Percentiles rank a stretch among this genome's conserved stretches.
Conservation (phyloP, 1,140 invertebrate genomes). For the Drosophila ironensis region DNA sequence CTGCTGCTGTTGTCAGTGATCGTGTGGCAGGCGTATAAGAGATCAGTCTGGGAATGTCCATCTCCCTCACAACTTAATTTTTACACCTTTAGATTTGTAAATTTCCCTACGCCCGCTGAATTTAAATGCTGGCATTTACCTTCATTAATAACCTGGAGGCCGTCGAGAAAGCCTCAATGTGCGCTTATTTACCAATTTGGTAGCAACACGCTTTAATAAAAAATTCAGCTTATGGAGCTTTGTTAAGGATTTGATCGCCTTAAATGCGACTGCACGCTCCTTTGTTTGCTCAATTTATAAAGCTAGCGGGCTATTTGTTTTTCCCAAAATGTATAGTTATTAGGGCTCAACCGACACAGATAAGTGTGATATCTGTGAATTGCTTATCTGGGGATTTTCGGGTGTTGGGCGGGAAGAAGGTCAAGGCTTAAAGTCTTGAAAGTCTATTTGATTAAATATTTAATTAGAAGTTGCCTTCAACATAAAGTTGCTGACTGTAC, state of each 20-base stretch:
- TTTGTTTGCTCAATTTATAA: constrained; percentile 25
- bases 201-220: neutral
- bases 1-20: constrained; percentile 30
- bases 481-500: neutral
- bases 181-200: constrained; percentile 50
- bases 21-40: constrained; percentile 33
- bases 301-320: constrained; percentile 10
- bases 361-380: constrained; percentile 26
- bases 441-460: constrained; percentile 24
- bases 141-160: constrained; percentile 72
- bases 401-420: constrained; percentile 16
- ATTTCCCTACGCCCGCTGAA: constrained; percentile 30
- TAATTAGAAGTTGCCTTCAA: neutral
- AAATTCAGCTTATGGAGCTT: neutral
- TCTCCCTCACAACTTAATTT: neutral
- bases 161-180: constrained; percentile 34
- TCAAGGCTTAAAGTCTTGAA: constrained; percentile 19
- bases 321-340: constrained; percentile 30
- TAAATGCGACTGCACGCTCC: constrained; percentile 13
- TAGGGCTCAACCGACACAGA: constrained; percentile 19
- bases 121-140: constrained; percentile 71
- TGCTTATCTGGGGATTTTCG: constrained; percentile 36
- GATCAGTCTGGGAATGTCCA: constrained; percentile 13
- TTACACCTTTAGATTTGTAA: neutral
- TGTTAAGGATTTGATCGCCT: constrained; percentile 22